Base-by-base conservation (phyloP, 37 sponge, comb jelly and placozoan species). In the Eunapius fragilis region DNA sequence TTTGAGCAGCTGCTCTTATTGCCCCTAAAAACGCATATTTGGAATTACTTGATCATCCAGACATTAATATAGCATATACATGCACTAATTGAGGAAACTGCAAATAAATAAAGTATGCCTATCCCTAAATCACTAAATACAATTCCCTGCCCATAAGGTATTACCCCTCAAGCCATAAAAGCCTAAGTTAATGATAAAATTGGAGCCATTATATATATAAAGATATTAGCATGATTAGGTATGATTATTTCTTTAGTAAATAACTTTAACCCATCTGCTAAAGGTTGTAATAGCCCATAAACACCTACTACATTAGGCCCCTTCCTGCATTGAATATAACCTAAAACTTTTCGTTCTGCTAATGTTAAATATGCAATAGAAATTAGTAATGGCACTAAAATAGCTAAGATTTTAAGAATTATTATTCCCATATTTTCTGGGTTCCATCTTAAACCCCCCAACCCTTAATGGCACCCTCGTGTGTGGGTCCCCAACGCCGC, bases 21-120 rank as follows among this genome's bases (percentile, higher is more conserved):
- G 93, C 87, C 71, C 93, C 93, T 71, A 90, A 87, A 90, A 93
- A 87, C 50, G 91, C 94, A 87, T 93, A 90, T 79, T 89, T 93
- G n/a, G 92, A 91, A 74, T 91, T 91, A 80, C 92, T 91, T 22
- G 88, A 87, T 37, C 92, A 91, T 28, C 92, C 92, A 28, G 92
- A 91, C 88, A 91, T 81, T 58, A 84, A 83, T 11, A 79, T 49
- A 68, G 91, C 91, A 83, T 91, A 87, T 26, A 91, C 91, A n/a
- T n/a, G n/a, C n/a, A 91, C 91, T 91, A 68, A 91, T 91, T 33
- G 91, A 91, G 31, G 87, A 91, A 76, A 91, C 80, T 41, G 78
- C 83, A 82, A 91, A 91, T 77, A 91, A 73, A 87, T 87, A 91
- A 67, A 91, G 74, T 67, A 91, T 77, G 12, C 91, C 87, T 24